Evolutionary conservation across 2,113 vertebrate species (phyloP).

Genomic region (Heterotilapia buettikoferi): DNA sequence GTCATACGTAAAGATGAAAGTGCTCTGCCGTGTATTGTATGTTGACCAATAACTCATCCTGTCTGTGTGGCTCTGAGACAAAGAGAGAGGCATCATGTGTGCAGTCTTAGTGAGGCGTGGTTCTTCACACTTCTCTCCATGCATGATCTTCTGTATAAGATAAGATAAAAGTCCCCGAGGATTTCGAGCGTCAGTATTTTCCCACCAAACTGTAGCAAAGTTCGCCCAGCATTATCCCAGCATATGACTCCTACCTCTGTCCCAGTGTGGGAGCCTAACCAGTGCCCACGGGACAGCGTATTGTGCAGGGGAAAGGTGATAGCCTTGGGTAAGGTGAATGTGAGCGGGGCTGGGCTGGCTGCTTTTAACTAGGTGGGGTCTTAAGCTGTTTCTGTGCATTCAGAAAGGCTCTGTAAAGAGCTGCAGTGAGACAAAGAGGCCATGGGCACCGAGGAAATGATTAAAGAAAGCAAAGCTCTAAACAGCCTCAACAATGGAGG

Average conservation of each 20-base stretch:
- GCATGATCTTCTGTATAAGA: not conserved
- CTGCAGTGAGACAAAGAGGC: slow-evolving; percentile 47
- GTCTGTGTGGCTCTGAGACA: not conserved
- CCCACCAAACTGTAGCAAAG: slow-evolving; percentile 27
- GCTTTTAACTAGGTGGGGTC: slow-evolving; percentile 53
- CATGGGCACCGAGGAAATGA: slow-evolving; percentile 22
- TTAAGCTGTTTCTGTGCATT: slow-evolving; percentile 34
- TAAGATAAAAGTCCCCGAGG: not conserved
- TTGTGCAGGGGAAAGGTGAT: slow-evolving; percentile 64
- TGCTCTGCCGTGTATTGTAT: not conserved
- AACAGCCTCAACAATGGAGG: slow-evolving; percentile 32
- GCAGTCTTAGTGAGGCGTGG: not conserved
- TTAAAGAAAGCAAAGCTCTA: slow-evolving; percentile 41
- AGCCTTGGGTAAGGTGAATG: slow-evolving; percentile 65
- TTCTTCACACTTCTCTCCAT: slow-evolving; percentile 1
- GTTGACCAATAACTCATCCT: not conserved
- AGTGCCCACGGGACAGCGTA: slow-evolving; percentile 35
- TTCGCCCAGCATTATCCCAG: slow-evolving; percentile 6
- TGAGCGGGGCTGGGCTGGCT: slow-evolving; percentile 34
- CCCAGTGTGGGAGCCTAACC: slow-evolving; percentile 16
- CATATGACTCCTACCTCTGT: not conserved
- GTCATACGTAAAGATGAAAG: not conserved
- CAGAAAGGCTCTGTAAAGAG: slow-evolving; percentile 14
- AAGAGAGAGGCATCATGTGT: not conserved
- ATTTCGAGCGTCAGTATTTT: slow-evolving; percentile 9